A percentile compares a stretch with the other conserved stretches of the same genome.
These are phyloP conservation scores for Dasypus novemcinctus DNA, from an alignment of 2,113 vertebrate genomes.

Conservation along the genomic window DNA sequence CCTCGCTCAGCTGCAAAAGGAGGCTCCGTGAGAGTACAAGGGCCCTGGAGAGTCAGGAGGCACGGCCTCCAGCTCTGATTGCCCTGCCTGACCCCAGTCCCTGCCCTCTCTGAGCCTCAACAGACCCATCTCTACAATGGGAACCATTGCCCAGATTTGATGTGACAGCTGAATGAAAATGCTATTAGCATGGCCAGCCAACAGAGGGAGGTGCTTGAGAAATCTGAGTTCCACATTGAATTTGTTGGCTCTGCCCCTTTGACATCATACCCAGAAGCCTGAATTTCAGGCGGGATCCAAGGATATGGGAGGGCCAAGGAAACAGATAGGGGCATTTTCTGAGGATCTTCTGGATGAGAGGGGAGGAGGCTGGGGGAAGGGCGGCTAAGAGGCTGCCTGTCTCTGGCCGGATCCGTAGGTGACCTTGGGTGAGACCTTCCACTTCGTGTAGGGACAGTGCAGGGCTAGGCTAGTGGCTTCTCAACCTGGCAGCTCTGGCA, in stretches of 20 bases:
- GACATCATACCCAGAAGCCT: background rate
- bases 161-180: background rate
- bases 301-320: background rate
- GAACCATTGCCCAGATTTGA: rapidly evolving
- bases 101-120: background rate
- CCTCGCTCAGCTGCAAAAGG: background rate
- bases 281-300: background rate
- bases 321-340: background rate
- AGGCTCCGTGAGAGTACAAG: rapidly evolving
- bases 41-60: background rate
- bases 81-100: background rate
- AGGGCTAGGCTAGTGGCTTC: background rate
- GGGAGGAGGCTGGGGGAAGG: rapidly evolving
- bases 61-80: background rate
- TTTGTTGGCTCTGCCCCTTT: background rate
- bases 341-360: background rate
- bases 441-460: background rate
- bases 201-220: background rate
- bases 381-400: background rate
- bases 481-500: background rate
- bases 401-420: background rate
- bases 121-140: background rate
- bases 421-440: background rate
- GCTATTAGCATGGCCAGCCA: rapidly evolving
- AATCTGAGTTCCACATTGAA: rapidly evolving